Evolutionary conservation across 2,888 invertebrate genomes (phyloP), one percentile per base, ranked within the genome.

Genomic region (Drosophila birchii): DNA sequence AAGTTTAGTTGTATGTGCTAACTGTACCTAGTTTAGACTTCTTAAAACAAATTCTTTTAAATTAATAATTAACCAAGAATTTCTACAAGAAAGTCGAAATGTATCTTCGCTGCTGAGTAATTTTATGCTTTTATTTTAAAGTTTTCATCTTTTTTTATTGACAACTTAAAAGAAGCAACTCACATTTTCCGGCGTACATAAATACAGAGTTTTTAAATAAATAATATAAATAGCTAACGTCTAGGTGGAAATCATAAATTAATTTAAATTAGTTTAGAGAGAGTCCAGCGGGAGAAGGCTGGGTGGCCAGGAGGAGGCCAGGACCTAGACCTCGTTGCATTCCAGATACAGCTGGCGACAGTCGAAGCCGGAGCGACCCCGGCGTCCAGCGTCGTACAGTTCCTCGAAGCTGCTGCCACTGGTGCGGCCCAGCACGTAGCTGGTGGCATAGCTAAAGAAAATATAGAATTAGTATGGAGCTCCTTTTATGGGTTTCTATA

Each of bases 331-430:
- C 94, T 97, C 97, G 93, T 97, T 97, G 93, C 98, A 98, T 92
- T 97, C 95, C 87, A 96, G 94, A 93, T 96, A 98, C 80, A 96
- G 94, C 90, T 96, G 95, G 91, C 95, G 95, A 91, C 98, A 98
- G 92, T 97, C 96, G 82, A 96, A 95, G 54, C 97, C 97, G 36
- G 92, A 95, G 91, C 98, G 95, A 68, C 98, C 98, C 79, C 96
- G 94, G 90, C 97, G 94, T 26, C 97, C 97, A 7, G 98, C 98
- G 87, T 97, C 97, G 91, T 96, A 96, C 86, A 96, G 94, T 54
- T 95, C 94, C 78, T 97, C 96, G 93, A 97, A 97, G 58, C 95
- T 94, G 63, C 95, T 94, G 60, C 94, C 95, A 69, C 95, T 95
- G 90, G 95, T 95, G 92, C 96, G 95, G 91, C 97, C 97, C 75